A percentile compares a stretch with the other conserved stretches of the same genome.
Evolutionary conservation across 2,113 vertebrate genomes (phyloP).

Genomic region (Tautogolabrus adspersus): DNA sequence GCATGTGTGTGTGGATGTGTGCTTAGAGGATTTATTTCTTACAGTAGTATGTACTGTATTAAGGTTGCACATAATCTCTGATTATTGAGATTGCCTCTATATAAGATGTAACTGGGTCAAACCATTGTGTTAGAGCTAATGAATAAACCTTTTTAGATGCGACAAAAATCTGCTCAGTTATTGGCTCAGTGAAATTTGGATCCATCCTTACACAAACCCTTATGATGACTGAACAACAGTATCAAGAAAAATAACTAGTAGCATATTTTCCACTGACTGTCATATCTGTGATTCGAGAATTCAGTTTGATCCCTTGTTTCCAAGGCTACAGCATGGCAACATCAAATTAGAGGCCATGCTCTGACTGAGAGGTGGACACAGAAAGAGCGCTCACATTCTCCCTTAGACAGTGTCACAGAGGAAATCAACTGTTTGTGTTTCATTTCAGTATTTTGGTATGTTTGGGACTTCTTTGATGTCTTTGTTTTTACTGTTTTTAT

Average conservation of each 20-base stretch:
- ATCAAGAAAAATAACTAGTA: not conserved
- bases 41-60: not conserved
- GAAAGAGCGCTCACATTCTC: slow-evolving; percentile 3
- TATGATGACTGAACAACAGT: not conserved
- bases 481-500: too few relatives aligned
- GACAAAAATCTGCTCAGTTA: slow-evolving; percentile 13
- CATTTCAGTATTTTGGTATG: too few relatives aligned
- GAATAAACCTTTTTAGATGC: slow-evolving; percentile 15
- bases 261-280: slow-evolving; percentile 22
- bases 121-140: slow-evolving; percentile 13
- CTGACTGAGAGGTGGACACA: slow-evolving; percentile 29
- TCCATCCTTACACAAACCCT: slow-evolving; percentile 3
- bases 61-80: not conserved
- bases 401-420: too few relatives aligned
- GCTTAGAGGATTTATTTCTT: slow-evolving; percentile 45
- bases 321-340: slow-evolving; percentile 31
- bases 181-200: not conserved
- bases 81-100: not conserved
- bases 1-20: too few relatives aligned
- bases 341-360: slow-evolving; percentile 38
- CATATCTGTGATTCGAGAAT: slow-evolving; percentile 9
- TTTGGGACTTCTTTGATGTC: too few relatives aligned
- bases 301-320: slow-evolving; percentile 29
- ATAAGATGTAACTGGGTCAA: slow-evolving; percentile 7
- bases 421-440: too few relatives aligned